A percentile compares a stretch with the other conserved stretches of the same genome.
These are phyloP conservation scores for Lophius americanus DNA, from an alignment of 2,797 vertebrate genomes.

Conservation along the genomic window DNA sequence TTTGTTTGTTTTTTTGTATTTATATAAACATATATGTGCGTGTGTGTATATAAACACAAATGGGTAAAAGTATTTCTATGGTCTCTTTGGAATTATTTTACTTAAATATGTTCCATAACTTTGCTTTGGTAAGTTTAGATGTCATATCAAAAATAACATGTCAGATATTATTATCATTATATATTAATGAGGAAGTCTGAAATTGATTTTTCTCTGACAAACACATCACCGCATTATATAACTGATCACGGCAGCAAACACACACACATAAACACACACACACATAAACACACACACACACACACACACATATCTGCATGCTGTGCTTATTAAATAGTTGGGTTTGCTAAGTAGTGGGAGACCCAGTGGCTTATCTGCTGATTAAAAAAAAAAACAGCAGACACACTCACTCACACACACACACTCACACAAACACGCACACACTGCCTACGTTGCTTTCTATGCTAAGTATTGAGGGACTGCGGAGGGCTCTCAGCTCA, in stretches of 20 bases:
- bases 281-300: conserved; percentile 19
- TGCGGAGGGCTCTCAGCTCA: conserved; percentile 62
- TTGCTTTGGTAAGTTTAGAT: too few relatives aligned
- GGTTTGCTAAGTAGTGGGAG: conserved; percentile 52
- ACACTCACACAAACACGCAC: conserved; percentile 1
- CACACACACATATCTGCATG: conserved; percentile 33
- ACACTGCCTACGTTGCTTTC: conserved; percentile 56
- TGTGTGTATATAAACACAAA: too few relatives aligned
- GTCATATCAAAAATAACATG: too few relatives aligned
- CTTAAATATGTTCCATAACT: too few relatives aligned
- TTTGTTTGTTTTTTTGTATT: too few relatives aligned
- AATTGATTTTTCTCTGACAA: too few relatives aligned
- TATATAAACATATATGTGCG: too few relatives aligned
- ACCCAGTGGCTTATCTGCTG: conserved; percentile 41
- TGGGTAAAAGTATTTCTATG: too few relatives aligned
- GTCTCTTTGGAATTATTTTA: too few relatives aligned
- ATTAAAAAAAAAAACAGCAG: conserved; percentile 42
- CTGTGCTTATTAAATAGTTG: conserved; percentile 70
- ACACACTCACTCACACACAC: background rate
- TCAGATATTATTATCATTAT: too few relatives aligned
- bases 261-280: conserved; percentile 9
- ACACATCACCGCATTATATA: too few relatives aligned
- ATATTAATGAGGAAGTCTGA: too few relatives aligned
- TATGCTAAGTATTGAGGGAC: conserved; percentile 69
- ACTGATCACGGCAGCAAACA: background rate